Evolutionary conservation across 2,888 invertebrate species (phyloP).

Genomic region (Patella pellucida): DNA sequence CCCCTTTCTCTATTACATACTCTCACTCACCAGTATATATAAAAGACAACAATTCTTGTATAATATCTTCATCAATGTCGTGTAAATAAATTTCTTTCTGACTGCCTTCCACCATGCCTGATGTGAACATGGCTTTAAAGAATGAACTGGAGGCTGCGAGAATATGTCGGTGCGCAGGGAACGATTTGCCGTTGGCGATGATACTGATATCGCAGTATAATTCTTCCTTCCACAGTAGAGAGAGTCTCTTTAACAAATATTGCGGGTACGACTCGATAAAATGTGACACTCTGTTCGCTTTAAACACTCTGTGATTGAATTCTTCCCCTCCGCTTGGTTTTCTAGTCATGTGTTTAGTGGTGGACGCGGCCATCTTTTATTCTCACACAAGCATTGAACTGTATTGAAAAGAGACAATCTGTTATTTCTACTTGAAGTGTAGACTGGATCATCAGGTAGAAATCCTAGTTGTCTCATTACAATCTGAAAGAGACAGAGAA

Average conservation of each 20-base stretch:
- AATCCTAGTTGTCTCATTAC: no score
- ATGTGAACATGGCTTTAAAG: constrained; percentile 94
- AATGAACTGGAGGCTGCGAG: constrained; percentile 91
- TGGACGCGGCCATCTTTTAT: background rate
- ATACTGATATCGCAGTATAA: constrained; percentile 54
- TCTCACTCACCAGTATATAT: constrained; percentile 83
- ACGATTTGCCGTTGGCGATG: constrained; percentile 43
- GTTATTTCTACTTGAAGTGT: no score
- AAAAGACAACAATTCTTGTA: constrained; percentile 85
- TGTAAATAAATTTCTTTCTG: constrained; percentile 86
- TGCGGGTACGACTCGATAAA: constrained; percentile 8
- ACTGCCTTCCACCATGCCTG: constrained; percentile 85
- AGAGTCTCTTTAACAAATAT: constrained; percentile 13
- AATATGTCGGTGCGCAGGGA: constrained; percentile 83
- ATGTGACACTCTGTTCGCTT: background rate
- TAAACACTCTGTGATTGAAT: background rate
- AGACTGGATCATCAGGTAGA: no score
- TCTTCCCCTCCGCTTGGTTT: background rate
- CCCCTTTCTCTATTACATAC: no score
- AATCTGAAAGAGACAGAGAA: no score
- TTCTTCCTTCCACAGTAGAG: constrained; percentile 37
- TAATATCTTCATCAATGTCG: constrained; percentile 76
- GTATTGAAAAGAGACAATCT: background rate
- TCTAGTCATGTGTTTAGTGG: background rate
- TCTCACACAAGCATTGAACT: background rate